Evolutionary conservation across 2,797 vertebrate genomes (phyloP).

Genomic region (Enteromius anoplus): DNA sequence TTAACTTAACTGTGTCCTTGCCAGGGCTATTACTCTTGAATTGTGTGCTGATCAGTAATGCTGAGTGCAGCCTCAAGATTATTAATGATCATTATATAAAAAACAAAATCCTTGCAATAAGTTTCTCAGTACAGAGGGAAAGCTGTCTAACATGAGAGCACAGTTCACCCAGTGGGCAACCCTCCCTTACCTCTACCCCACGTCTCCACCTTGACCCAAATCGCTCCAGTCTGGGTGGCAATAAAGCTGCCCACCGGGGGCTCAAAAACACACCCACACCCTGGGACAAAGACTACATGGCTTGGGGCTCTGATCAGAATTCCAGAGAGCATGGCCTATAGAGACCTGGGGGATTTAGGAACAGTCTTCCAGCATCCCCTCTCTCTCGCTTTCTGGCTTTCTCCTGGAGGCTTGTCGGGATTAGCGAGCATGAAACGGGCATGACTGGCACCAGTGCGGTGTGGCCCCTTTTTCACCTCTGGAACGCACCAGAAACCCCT

Average conservation of each 20-base stretch:
- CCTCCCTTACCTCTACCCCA: constrained; percentile 28
- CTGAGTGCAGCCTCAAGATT: not conserved
- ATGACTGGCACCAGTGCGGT: constrained; percentile 67
- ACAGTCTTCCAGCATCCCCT: constrained; percentile 36
- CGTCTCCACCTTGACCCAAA: constrained; percentile 53
- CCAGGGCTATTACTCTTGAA: constrained; percentile 6
- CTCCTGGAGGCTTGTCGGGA: constrained; percentile 53
- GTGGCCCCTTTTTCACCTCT: constrained; percentile 80
- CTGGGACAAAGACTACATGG: constrained; percentile 54
- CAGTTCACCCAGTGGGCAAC: constrained; percentile 52
- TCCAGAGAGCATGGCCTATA: constrained; percentile 51
- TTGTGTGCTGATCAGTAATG: not conserved
- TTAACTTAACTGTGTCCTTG: not conserved
- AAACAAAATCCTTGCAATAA: not conserved
- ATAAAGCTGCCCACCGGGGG: constrained; percentile 43
- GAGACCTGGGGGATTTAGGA: constrained; percentile 46
- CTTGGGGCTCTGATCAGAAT: constrained; percentile 60
- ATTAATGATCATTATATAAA: not conserved
- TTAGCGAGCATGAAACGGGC: constrained; percentile 59
- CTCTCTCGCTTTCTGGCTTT: constrained; percentile 37
- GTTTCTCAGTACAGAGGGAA: not conserved
- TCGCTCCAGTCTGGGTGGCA: constrained; percentile 49
- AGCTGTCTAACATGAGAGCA: constrained; percentile 26
- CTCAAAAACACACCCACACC: constrained; percentile 38
- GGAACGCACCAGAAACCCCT: constrained; percentile 67